Evolutionary conservation across 2,113 vertebrate genomes (phyloP), one percentile per base, ranked within the genome.

Genomic region (Pteropus alecto): DNA sequence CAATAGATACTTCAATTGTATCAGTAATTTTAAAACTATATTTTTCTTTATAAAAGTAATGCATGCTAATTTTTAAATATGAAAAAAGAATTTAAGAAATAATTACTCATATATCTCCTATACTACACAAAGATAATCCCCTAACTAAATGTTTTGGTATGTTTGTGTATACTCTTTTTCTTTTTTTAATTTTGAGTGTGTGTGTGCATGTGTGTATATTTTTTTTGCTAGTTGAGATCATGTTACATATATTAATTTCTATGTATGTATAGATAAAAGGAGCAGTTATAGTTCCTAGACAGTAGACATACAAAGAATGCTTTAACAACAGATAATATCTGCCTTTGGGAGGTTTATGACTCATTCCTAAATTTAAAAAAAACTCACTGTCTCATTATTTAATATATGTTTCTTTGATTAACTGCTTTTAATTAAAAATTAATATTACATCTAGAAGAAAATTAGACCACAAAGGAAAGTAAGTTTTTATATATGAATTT

Each of bases 371-470:
- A 63, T 93, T 97, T 11, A 4, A 60, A 94, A 89, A 90, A 83
- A 10, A 24, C 26, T 46, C 38, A 79, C 0, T 79, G 90, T 76
- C 83, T 96, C 54, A 67, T 85, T 93, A 81, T 83, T 90, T 63
- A 74, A 90, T 60, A 76, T 48, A 15, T 9, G 46, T 60, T 91
- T 76, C 33, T 96, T 83, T 92, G 70, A 94, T 87, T 74, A 94
- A 83, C 28, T 87, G 76, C 16, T 87, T 96, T 96, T 85, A 88
- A 93, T 95, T 94, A 85, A 96, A 96, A 93, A 21, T 90, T 85
- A 92, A 93, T 90, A 88, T 77, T 54, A 0, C 65, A 71, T 65
- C 54, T 91, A 38, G 60, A n/a, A 35, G 85, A 89, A 94, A n/a
- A 56, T 41, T n/a, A 60, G 26, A 81, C 33, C 7, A 19, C 15